A percentile compares a stretch with the other conserved stretches of the same genome.
These are phyloP conservation scores for Dicranocentrus wangi DNA, from an alignment of 2,888 invertebrate species.

Conservation along the genomic window DNA sequence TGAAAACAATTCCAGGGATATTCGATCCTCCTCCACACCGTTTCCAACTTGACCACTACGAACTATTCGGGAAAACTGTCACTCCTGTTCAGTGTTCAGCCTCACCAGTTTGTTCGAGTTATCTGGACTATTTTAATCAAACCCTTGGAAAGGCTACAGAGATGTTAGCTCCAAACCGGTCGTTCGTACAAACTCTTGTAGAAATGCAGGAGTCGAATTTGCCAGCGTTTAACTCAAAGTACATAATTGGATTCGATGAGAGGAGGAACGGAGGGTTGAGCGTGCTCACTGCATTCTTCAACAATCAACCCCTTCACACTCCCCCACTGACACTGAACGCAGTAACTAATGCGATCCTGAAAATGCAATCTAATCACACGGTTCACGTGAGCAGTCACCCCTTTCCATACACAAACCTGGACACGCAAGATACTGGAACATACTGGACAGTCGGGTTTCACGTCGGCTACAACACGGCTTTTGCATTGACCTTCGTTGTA, in stretches of 20 bases:
- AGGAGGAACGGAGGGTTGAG: background rate
- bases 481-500: constrained; percentile 82
- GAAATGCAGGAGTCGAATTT: constrained; percentile 43
- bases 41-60: constrained; percentile 76
- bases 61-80: constrained; percentile 66
- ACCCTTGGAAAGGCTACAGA: constrained; percentile 24
- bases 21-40: constrained; percentile 78
- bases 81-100: constrained; percentile 65
- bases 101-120: constrained; percentile 52
- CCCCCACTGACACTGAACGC: constrained; percentile 81
- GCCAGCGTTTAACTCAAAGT: constrained; percentile 67
- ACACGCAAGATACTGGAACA: constrained; percentile 73
- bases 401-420: constrained; percentile 78
- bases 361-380: constrained; percentile 73
- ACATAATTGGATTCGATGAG: constrained; percentile 67
- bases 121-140: constrained; percentile 45
- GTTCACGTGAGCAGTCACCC: constrained; percentile 81
- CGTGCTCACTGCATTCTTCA: constrained; percentile 79
- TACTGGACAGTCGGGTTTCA: constrained; percentile 71
- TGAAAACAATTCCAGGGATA: constrained; percentile 76
- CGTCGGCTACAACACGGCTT: constrained; percentile 79
- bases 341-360: constrained; percentile 81
- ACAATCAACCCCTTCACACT: constrained; percentile 86
- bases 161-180: background rate
- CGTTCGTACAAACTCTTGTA: constrained; percentile 14